Conservation (phyloP, 2,113 vertebrate genomes). For the Lepus timidus region DNA sequence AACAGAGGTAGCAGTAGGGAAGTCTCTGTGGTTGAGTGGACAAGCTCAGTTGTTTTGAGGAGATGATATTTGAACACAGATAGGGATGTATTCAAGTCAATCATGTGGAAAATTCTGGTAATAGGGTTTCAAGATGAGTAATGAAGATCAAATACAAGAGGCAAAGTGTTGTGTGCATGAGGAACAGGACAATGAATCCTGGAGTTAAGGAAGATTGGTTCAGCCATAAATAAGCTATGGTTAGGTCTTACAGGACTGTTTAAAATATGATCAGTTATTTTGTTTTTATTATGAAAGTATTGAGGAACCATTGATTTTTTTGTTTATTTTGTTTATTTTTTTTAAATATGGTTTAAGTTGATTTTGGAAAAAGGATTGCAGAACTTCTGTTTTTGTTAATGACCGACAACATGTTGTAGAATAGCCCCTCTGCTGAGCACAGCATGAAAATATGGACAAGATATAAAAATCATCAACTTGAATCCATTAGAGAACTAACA, state of each 20-base stretch:
- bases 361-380: conserved; percentile 9
- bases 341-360: neutral
- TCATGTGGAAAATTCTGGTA: neutral
- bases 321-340: neutral
- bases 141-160: neutral
- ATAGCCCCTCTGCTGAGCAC: neutral
- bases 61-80: neutral
- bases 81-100: neutral
- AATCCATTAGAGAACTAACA: neutral
- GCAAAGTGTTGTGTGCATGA: neutral
- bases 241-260: neutral
- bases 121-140: neutral
- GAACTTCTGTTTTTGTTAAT: neutral
- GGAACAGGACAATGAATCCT: neutral
- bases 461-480: neutral
- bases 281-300: neutral
- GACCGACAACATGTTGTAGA: neutral
- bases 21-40: neutral
- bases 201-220: neutral
- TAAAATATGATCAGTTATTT: neutral
- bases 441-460: neutral
- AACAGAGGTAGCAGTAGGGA: neutral
- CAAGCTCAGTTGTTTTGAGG: neutral
- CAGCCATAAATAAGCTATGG: neutral
- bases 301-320: neutral